These are phyloP conservation scores for Pomatorhinus ruficollis DNA, from an alignment of 2,113 vertebrate genomes.

Conservation along the genomic window DNA sequence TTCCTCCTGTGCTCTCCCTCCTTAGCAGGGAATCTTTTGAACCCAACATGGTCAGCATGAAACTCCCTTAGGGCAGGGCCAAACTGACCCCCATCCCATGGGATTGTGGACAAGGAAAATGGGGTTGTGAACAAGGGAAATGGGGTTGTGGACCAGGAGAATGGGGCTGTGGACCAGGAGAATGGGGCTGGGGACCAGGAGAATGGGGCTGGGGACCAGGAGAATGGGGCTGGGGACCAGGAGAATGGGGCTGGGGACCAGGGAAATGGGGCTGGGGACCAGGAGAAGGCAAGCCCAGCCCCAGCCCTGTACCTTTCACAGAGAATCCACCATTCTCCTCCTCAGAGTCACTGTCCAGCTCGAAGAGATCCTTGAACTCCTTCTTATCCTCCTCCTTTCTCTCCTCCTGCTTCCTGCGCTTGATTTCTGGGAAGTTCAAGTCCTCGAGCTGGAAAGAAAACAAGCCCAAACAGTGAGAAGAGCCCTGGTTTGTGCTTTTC, in stretches of 20 bases:
- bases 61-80: not conserved
- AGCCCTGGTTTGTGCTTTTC: not conserved
- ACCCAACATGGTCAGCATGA: no score
- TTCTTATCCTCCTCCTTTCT: conserved; percentile 85
- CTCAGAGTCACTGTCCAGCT: conserved; percentile 84
- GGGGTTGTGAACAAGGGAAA: not conserved
- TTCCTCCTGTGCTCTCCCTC: not conserved
- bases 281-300: not conserved
- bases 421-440: conserved; percentile 91
- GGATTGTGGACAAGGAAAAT: not conserved
- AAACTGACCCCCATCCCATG: accelerated
- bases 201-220: not conserved
- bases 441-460: conserved; percentile 84
- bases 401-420: conserved; percentile 81
- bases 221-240: not conserved
- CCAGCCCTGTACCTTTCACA: conserved; percentile 74
- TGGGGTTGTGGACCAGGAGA: not conserved
- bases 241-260: not conserved
- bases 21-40: accelerated
- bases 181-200: not conserved
- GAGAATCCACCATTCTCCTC: conserved; percentile 61
- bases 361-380: conserved; percentile 90
- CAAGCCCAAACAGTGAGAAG: not conserved
- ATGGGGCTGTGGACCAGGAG: accelerated
- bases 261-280: accelerated